A percentile compares a stretch with the other conserved stretches of the same genome.
These are phyloP conservation scores for Pyrrhosoma nymphula DNA, from an alignment of 2,888 invertebrate species.

Conservation along the genomic window DNA sequence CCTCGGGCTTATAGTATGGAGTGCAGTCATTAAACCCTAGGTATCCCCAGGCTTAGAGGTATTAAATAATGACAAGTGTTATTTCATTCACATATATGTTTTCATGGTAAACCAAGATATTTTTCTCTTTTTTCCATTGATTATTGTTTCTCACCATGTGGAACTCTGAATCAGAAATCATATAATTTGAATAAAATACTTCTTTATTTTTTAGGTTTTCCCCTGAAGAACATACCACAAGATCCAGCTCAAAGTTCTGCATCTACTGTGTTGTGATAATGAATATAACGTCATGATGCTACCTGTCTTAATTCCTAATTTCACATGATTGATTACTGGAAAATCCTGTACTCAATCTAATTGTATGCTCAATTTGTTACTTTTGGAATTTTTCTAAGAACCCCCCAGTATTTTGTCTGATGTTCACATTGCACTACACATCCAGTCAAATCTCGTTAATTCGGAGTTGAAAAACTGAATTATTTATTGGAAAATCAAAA, in stretches of 20 bases:
- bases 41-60: too few relatives aligned
- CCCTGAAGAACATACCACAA: not conserved
- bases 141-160: not conserved
- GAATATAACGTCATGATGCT: not conserved
- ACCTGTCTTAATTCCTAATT: not conserved
- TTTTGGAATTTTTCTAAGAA: not conserved
- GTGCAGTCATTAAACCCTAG: too few relatives aligned
- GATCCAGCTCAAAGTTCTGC: not conserved
- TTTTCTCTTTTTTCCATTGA: not conserved
- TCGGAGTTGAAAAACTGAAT: not conserved
- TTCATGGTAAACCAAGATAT: not conserved
- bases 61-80: too few relatives aligned
- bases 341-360: not conserved
- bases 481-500: not conserved
- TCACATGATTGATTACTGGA: not conserved
- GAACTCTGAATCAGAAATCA: not conserved
- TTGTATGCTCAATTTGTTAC: not conserved
- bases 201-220: conserved; percentile 9
- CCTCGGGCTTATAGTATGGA: too few relatives aligned
- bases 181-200: not conserved
- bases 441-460: not conserved
- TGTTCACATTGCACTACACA: not conserved
- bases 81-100: not conserved
- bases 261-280: not conserved
- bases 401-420: not conserved